Evolutionary conservation across 1,140 invertebrate species (phyloP), one percentile per base, ranked within the genome.

Genomic region (Papilio machaon): DNA sequence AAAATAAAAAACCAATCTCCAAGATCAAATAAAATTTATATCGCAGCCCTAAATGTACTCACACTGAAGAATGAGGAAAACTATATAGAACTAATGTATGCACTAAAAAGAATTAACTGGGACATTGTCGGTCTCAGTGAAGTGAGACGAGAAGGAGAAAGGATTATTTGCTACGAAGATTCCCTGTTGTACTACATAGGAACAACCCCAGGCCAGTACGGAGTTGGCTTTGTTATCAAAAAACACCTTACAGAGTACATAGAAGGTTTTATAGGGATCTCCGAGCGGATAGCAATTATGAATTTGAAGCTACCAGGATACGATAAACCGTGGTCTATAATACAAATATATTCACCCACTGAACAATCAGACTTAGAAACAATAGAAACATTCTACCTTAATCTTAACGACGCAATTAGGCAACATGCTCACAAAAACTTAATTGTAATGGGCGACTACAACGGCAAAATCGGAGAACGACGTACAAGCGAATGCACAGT

Each of bases 121-220:
- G 85, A 85, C 52, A 85, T 86, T 2, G 23, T 86, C 46, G 85
- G 84, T 43, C 46, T 84, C 13, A 83, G 82, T 49, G 82, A 84
- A 82, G 81, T 87, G 13, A 82, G 86, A 77, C 54, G 82, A 87
- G 79, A 83, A 74, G 85, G 83, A 10, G 81, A 86, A 84, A 85
- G 52, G 11, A 87, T 86, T 52, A 70, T 64, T 30, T 84, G 23
- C 10, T 19, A 86, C 19, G 76, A n/a, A 79, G 81, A 83, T 10
- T 84, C 38, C 23, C 11, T 85, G 46, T 15, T 86, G 8, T 87
- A 84, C 30, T 58, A 86, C 5, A 82, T 82, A 54, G 86, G 83
- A 2, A 74, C 60, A n/a, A 85, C 84, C 1, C 82, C 43, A 52
- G 86, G 82, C 13, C 74, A 73, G 1, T 13, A 85, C 73, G 80